phyloP scores from a whole-genome alignment of 2,888 invertebrate genomes.

The Linyphia triangularis region DNA sequence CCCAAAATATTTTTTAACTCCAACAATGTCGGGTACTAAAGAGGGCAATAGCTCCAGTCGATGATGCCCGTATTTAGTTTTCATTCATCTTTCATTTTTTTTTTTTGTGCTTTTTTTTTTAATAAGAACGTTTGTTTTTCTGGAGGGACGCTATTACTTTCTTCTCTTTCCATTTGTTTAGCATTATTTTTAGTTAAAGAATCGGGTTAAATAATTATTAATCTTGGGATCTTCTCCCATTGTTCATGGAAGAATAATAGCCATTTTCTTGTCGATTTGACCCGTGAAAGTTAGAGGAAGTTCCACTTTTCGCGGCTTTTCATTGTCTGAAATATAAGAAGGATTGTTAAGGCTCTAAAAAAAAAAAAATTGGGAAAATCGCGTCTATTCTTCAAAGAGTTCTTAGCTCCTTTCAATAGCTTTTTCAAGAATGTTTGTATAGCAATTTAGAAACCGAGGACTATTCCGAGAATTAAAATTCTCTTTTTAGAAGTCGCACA shows the following conservation, averaged over 20 bases:
- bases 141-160: slow-evolving; percentile 4
- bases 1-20: not conserved
- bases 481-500: not conserved
- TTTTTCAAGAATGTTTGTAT: not conserved
- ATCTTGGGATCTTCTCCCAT: slow-evolving; percentile 26
- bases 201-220: slow-evolving; percentile 12
- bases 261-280: slow-evolving; percentile 1
- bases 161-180: not conserved
- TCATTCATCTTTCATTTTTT: not conserved
- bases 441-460: not conserved
- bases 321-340: slow-evolving; percentile 15
- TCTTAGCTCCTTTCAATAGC: not conserved
- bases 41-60: not conserved
- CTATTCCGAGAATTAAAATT: not conserved
- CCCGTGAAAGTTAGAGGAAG: slow-evolving; percentile 17
- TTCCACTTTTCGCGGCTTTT: slow-evolving; percentile 11
- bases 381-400: not conserved
- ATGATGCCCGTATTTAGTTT: not conserved
- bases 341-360: too few species aligned
- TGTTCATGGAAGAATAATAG: slow-evolving; percentile 12
- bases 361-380: not conserved
- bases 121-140: not conserved
- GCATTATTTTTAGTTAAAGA: slow-evolving; percentile 45
- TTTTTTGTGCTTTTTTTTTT: not conserved
- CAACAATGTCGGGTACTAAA: not conserved